Evolutionary conservation across 2,888 invertebrate genomes (phyloP).

Genomic region (Limenitis camilla): DNA sequence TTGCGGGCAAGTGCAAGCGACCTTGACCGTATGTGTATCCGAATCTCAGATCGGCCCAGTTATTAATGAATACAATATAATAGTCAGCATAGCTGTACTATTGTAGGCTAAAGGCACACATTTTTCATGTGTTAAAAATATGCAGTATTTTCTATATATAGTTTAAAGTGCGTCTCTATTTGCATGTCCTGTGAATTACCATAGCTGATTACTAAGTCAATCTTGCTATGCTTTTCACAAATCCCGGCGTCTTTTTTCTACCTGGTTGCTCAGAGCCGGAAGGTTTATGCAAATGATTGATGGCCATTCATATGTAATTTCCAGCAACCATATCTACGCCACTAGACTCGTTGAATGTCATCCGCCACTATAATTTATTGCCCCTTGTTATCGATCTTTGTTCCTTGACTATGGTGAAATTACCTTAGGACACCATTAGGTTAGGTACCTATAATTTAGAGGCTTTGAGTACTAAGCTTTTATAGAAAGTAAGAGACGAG

Average conservation of each 20-base stretch:
- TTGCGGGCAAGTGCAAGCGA: slow-evolving; percentile 62
- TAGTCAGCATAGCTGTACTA: slow-evolving; percentile 16
- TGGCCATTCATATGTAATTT: slow-evolving; percentile 25
- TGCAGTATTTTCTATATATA: no score
- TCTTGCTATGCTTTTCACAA: not conserved
- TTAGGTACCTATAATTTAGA: slow-evolving; percentile 12
- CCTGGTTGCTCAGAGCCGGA: slow-evolving; percentile 11
- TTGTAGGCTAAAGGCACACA: not conserved
- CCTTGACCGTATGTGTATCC: slow-evolving; percentile 62
- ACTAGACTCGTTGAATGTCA: slow-evolving; percentile 21
- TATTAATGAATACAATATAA: slow-evolving; percentile 19
- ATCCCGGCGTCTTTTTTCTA: slow-evolving; percentile 23
- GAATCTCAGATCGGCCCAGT: slow-evolving; percentile 39
- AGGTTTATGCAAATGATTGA: slow-evolving; percentile 33
- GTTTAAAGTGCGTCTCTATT: no score
- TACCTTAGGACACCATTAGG: not conserved
- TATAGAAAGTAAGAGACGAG: no score
- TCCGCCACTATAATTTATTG: slow-evolving; percentile 27
- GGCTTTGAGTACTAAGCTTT: no score
- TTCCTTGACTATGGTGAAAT: slow-evolving; percentile 8
- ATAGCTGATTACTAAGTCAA: no score
- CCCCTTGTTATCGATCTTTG: slow-evolving; percentile 33
- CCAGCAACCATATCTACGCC: slow-evolving; percentile 11
- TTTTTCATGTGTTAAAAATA: no score
- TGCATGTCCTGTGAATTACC: no score